Conservation (phyloP, 2,888 invertebrate genomes). For the Temnothorax rugatulus region DNA sequence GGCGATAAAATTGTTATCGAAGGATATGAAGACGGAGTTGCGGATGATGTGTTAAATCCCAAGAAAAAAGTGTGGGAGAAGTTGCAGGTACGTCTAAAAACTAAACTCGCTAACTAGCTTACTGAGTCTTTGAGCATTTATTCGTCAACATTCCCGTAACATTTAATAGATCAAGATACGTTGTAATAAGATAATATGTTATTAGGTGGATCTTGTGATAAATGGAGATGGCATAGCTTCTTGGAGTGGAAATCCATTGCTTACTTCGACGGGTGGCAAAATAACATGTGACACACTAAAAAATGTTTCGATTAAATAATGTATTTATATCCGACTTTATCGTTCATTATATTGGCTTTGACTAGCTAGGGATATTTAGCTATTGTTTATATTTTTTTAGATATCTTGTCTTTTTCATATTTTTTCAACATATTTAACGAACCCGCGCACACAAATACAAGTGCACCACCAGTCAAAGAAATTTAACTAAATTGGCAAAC, state of each 20-base stretch:
- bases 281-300: slow-evolving; percentile 92
- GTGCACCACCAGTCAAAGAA: too few species aligned
- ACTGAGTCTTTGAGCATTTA: neutral
- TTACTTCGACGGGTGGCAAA: slow-evolving; percentile 91
- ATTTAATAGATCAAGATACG: neutral
- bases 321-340: slow-evolving; percentile 34
- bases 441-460: too few species aligned
- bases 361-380: neutral
- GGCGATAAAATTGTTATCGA: slow-evolving; percentile 95
- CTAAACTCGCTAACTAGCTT: neutral
- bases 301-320: slow-evolving; percentile 94
- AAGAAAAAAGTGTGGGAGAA: slow-evolving; percentile 99
- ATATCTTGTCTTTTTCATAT: neutral
- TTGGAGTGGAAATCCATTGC: slow-evolving; percentile 94
- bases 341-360: neutral
- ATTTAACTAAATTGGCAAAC: too few species aligned
- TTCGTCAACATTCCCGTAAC: neutral
- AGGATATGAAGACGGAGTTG: slow-evolving; percentile 91
- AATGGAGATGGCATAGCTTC: slow-evolving; percentile 91
- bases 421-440: slow-evolving; percentile 14
- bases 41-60: slow-evolving; percentile 96
- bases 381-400: neutral
- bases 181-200: slow-evolving; percentile 55
- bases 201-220: slow-evolving; percentile 90
- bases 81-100: slow-evolving; percentile 88